phyloP scores from a whole-genome alignment of 2,888 invertebrate genomes.

The Caenorhabditis sp. region DNA sequence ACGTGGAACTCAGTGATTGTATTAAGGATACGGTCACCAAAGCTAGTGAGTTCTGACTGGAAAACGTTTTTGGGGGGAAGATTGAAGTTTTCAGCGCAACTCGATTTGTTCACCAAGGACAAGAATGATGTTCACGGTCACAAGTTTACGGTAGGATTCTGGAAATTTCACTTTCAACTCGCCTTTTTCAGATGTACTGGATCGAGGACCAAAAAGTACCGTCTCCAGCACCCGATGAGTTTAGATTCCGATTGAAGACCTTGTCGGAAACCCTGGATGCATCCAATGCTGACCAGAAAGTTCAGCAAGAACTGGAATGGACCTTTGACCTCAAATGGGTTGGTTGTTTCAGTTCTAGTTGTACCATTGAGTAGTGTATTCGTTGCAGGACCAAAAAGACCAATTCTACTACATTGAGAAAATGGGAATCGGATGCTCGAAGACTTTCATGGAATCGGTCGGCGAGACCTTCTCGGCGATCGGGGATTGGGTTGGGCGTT shows the following conservation, averaged over 20 bases:
- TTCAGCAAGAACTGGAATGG: background rate
- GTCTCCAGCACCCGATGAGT: background rate
- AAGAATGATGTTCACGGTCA: background rate
- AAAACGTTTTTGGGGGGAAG: background rate
- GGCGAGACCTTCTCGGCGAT: too few species aligned
- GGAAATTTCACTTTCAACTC: too few species aligned
- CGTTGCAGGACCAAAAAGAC: constrained; percentile 6
- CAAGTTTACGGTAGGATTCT: background rate
- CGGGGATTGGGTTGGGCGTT: too few species aligned
- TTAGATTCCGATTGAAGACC: background rate
- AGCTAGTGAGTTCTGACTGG: background rate
- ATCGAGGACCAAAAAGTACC: background rate
- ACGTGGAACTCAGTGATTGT: background rate
- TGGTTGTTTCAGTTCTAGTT: too few species aligned
- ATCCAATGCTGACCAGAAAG: background rate
- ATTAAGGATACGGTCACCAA: background rate
- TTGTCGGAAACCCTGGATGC: background rate
- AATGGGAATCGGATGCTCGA: constrained; percentile 4
- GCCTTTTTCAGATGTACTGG: background rate
- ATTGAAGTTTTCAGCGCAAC: background rate
- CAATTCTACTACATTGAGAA: constrained; percentile 21
- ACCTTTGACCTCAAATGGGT: constrained; percentile 24
- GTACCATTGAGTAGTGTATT: background rate
- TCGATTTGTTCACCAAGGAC: background rate
- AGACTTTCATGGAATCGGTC: background rate